phyloP scores from a whole-genome alignment of 2,113 vertebrate genomes.

The Rostratula benghalensis region DNA sequence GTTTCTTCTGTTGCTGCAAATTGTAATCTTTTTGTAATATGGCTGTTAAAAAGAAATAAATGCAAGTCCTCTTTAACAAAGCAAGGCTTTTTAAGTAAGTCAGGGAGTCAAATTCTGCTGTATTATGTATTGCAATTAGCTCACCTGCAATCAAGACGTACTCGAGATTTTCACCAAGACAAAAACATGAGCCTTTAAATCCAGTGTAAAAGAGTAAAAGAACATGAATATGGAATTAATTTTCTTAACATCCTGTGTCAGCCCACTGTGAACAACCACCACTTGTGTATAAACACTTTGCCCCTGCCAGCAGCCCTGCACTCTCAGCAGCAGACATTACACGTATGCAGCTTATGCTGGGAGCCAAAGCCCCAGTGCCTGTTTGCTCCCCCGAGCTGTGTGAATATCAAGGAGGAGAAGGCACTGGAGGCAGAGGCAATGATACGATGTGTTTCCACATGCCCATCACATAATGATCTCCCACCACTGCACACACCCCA shows the following conservation, averaged over 20 bases:
- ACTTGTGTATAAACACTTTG: background rate
- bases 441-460: background rate
- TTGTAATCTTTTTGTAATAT: background rate
- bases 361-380: background rate
- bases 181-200: background rate
- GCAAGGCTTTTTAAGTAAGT: background rate
- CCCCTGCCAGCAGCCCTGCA: background rate
- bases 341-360: background rate
- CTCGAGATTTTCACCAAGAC: background rate
- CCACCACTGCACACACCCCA: rapidly evolving
- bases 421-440: background rate
- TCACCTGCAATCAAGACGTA: background rate
- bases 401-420: background rate
- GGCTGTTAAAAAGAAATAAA: background rate
- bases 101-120: background rate
- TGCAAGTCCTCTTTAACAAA: background rate
- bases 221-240: background rate
- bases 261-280: background rate
- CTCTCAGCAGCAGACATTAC: background rate
- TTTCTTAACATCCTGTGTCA: background rate
- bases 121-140: background rate
- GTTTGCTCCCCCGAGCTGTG: background rate
- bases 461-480: background rate
- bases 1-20: background rate
- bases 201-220: background rate